phyloP scores from a whole-genome alignment of 2,888 invertebrate genomes.

The Bedellia somnulentella region DNA sequence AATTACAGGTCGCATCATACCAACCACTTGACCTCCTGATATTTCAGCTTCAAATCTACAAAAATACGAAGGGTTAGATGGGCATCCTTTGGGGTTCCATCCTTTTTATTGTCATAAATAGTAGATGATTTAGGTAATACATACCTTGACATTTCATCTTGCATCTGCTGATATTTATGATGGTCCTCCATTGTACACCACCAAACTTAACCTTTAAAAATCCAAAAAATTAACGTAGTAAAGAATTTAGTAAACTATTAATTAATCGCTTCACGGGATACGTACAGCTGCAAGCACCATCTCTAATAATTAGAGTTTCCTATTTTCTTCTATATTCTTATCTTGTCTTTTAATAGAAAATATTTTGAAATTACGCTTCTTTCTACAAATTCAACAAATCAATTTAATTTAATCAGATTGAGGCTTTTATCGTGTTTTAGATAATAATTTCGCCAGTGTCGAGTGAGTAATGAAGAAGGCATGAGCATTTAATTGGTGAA shows the following conservation, averaged over 20 bases:
- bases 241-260: slow-evolving; percentile 19
- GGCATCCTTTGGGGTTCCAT: neutral
- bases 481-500: no score
- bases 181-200: slow-evolving; percentile 37
- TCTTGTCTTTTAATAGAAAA: no score
- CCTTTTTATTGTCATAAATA: neutral
- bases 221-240: slow-evolving; percentile 38
- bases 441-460: no score
- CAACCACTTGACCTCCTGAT: slow-evolving; percentile 58
- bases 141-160: slow-evolving; percentile 89
- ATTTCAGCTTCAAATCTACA: slow-evolving; percentile 87
- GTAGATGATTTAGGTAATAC: slow-evolving; percentile 9
- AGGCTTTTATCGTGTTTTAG: no score
- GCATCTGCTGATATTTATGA: slow-evolving; percentile 75
- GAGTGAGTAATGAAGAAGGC: no score
- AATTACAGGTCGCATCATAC: slow-evolving; percentile 63
- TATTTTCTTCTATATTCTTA: no score
- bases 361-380: no score
- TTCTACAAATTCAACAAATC: no score
- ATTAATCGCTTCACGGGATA: slow-evolving; percentile 22
- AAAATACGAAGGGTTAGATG: neutral
- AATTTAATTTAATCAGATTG: no score
- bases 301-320: no score
- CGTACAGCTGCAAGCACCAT: slow-evolving; percentile 18
- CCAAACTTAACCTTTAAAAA: slow-evolving; percentile 44